Evolutionary conservation across 2,113 vertebrate genomes (phyloP), one percentile per base, ranked within the genome.

Genomic region (Poeciliopsis prolifica): DNA sequence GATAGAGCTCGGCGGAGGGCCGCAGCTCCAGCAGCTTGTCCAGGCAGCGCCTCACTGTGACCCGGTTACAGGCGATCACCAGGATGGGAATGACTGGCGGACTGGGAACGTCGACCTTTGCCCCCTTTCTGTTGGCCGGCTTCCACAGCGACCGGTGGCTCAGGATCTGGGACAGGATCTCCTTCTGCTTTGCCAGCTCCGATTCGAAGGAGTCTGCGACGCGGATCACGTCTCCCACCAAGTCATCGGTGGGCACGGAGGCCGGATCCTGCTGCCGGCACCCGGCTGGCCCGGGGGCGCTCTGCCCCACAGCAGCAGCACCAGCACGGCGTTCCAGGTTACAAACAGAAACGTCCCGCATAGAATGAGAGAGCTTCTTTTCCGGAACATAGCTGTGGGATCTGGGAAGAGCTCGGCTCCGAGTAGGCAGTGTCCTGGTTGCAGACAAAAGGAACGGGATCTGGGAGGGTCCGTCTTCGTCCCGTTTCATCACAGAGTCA

Each of bases 61-160:
- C 96, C 28, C 97, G 93, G 92, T 98, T 97, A 29, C 97, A 99
- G 17, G 97, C 97, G 2, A 99, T 92, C 1, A 99, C 97, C 74
- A 99, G 75, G 64, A 99, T 92, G 0, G 97, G 96, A 8, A 98
- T 93, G 30, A 95, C 91, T 0, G 86, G 87, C 68, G 78, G 86
- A 28, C 7, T 29, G 0, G 80, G 61, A n/a, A 2, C 6, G 0
- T 0, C 7, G 0, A 15, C 70, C 65, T 85, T 77, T 2, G 48
- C 12, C 12, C 65, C 15, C 15, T 58, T 64, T 51, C 15, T 35
- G 28, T 80, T 84, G 0, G 69, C 24, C 8, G 69, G 15, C 11
- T 80, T 85, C 90, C 81, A 88, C 58, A 81, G 61, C 2, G 85
- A 74, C 65, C 76, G 75, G 2, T 90, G 86, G 17, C 37, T 86